Evolutionary conservation across 2,888 invertebrate species (phyloP).

Genomic region (Lochmaea capreae): DNA sequence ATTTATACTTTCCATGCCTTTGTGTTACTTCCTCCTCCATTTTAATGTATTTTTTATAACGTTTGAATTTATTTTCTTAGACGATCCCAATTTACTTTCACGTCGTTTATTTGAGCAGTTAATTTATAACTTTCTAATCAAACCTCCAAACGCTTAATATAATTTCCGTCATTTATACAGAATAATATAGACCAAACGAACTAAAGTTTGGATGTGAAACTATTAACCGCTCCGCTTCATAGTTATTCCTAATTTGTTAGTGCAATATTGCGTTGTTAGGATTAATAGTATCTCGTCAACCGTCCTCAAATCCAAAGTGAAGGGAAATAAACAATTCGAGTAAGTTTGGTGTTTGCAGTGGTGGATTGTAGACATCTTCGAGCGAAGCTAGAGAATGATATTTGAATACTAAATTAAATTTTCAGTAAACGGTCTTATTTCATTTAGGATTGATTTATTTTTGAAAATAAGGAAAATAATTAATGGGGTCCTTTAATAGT

Average conservation of each 20-base stretch:
- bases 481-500: too few species aligned
- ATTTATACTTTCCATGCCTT: too few species aligned
- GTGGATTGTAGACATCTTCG: background rate
- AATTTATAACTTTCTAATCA: background rate
- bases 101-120: background rate
- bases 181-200: background rate
- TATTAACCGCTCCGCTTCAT: background rate
- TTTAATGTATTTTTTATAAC: too few species aligned
- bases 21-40: too few species aligned
- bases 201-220: background rate
- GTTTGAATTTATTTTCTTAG: too few species aligned
- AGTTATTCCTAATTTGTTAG: conserved; percentile 9
- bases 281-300: conserved; percentile 4
- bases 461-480: background rate
- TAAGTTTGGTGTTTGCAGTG: background rate
- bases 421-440: background rate
- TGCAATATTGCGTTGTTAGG: conserved; percentile 4
- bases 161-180: background rate
- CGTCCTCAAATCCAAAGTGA: conserved; percentile 3
- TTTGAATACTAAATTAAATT: background rate
- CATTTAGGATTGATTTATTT: background rate
- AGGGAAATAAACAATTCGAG: background rate
- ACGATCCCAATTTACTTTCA: background rate
- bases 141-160: background rate
- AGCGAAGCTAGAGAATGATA: background rate